Conservation (phyloP, 2,113 vertebrate genomes). For the Pedetes capensis region DNA sequence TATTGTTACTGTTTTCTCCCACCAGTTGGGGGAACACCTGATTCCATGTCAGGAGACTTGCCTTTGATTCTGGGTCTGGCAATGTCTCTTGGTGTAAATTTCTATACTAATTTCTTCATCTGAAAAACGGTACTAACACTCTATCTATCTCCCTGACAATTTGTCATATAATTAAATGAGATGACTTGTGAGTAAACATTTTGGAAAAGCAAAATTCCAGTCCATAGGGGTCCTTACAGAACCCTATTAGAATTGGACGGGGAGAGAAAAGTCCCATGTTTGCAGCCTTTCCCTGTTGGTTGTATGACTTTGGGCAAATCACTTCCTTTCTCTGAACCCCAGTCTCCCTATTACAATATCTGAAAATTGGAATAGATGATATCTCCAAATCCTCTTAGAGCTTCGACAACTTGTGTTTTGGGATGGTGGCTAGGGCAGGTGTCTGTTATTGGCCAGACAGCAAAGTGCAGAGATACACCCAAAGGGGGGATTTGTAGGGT, state of each 20-base stretch:
- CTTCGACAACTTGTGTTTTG: not conserved
- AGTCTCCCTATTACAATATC: not conserved
- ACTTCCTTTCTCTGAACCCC: not conserved
- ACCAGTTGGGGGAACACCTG: not conserved
- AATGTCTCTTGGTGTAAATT: not conserved
- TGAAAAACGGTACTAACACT: not conserved
- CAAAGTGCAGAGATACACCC: not conserved
- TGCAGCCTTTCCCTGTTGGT: not conserved
- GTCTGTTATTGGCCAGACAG: not conserved
- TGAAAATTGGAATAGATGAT: not conserved
- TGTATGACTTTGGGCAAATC: not conserved
- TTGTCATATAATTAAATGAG: not conserved
- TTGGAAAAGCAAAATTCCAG: not conserved
- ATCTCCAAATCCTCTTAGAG: not conserved
- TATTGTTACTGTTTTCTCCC: not conserved
- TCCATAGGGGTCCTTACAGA: too few species aligned
- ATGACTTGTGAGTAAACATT: not conserved
- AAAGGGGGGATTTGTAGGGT: not conserved
- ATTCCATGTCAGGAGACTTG: not conserved
- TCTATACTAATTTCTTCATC: not conserved
- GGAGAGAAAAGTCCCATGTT: not conserved
- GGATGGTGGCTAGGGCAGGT: not conserved
- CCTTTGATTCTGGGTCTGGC: not conserved
- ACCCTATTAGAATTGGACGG: not conserved
- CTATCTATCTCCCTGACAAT: not conserved